Evolutionary conservation across 2,888 invertebrate species (phyloP).

Genomic region (Hirtodrosophila confusa): DNA sequence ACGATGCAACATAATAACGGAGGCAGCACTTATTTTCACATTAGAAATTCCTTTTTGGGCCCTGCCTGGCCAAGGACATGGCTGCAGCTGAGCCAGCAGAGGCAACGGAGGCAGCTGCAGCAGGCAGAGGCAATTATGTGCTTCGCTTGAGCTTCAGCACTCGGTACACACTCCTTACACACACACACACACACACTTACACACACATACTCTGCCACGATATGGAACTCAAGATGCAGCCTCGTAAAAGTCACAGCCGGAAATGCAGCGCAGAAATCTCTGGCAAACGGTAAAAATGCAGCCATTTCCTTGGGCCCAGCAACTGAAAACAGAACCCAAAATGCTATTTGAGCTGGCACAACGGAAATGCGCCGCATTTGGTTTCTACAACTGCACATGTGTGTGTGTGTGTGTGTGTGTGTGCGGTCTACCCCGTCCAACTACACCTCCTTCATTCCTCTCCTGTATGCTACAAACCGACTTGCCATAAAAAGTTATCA

Average conservation of each 20-base stretch:
- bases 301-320: constrained; percentile 53
- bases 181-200: background rate
- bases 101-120: constrained; percentile 2
- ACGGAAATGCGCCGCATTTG: constrained; percentile 52
- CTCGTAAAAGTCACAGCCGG: constrained; percentile 75
- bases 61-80: constrained; percentile 43
- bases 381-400: constrained; percentile 7
- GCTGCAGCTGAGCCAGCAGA: constrained; percentile 10
- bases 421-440: background rate
- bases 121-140: constrained; percentile 78
- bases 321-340: constrained; percentile 29
- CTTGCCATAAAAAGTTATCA: constrained; percentile 71
- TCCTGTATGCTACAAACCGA: constrained; percentile 12
- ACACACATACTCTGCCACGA: background rate
- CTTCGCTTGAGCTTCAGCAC: constrained; percentile 76
- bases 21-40: constrained; percentile 75
- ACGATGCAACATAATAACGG: constrained; percentile 75
- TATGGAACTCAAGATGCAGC: constrained; percentile 53
- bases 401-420: constrained; percentile 3
- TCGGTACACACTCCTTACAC: constrained; percentile 21
- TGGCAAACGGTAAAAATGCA: constrained; percentile 62
- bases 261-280: constrained; percentile 73
- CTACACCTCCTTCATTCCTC: too few relatives aligned
- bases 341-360: constrained; percentile 46
- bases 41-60: constrained; percentile 76